Conservation (phyloP, 2,888 invertebrate species). For the Caprella mutica region DNA sequence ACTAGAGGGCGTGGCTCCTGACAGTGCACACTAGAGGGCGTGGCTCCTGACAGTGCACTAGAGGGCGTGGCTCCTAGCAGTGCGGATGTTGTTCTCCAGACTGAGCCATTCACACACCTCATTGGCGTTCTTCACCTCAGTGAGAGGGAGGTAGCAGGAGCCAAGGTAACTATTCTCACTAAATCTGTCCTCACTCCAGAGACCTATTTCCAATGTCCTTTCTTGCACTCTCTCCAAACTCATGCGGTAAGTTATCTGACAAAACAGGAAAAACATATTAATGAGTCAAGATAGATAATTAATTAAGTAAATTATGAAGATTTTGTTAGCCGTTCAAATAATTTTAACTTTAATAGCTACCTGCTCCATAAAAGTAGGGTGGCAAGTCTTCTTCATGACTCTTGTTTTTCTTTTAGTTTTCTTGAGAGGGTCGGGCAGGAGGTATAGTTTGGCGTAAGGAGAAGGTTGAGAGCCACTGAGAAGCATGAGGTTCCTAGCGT, state of each 20-base stretch:
- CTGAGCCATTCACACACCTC: constrained; percentile 82
- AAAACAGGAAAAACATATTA: not conserved
- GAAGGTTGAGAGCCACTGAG: constrained; percentile 48
- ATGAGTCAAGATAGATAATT: not conserved
- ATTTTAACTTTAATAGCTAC: too few species aligned
- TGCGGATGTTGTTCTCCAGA: constrained; percentile 40
- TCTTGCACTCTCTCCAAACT: constrained; percentile 63
- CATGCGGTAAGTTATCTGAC: constrained; percentile 73
- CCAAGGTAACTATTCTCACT: constrained; percentile 49
- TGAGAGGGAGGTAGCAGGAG: constrained; percentile 70
- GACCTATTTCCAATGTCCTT: constrained; percentile 74
- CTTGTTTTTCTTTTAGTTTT: constrained; percentile 92
- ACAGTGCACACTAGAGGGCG: too few species aligned
- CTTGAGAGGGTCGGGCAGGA: constrained; percentile 79
- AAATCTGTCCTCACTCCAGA: constrained; percentile 74
- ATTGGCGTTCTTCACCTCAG: constrained; percentile 57
- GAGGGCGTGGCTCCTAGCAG: constrained; percentile 27
- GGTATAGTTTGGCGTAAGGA: constrained; percentile 44
- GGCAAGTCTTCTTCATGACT: constrained; percentile 78
- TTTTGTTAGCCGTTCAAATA: too few species aligned
- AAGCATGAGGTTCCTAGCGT: constrained; percentile 71
- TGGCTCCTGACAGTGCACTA: too few species aligned
- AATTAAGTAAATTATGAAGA: not conserved
- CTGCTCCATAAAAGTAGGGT: constrained; percentile 98
- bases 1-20: too few species aligned